These are phyloP conservation scores for pig (Sus scrofa) DNA, from an alignment of 2,113 vertebrate genomes.

Conservation along the genomic window T2T-Sscrofa CM000818.6:14938001-14938500, in stretches of 20 bases:
- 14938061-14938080: not conserved
- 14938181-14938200: not conserved
- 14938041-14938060: slow-evolving; percentile 33
- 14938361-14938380: not conserved
- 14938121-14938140: not conserved
- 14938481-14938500: not conserved
- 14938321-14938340: not conserved
- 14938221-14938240: not conserved
- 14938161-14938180: not conserved
- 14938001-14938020: not conserved
- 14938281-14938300: not conserved
- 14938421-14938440: not conserved
- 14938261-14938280: not conserved
- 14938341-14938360: not conserved
- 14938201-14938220: not conserved
- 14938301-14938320: not conserved
- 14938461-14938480: not conserved
- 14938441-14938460: not conserved
- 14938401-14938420: not conserved
- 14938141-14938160: not conserved
- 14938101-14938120: not conserved
- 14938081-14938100: not conserved
- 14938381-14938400: not conserved
- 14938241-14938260: not conserved
- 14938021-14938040: slow-evolving; percentile 7